Percentiles rank a stretch among this genome's conserved stretches.
phyloP scores from a whole-genome alignment of 2,888 invertebrate genomes.

The Phragmatobia fuliginosa region DNA sequence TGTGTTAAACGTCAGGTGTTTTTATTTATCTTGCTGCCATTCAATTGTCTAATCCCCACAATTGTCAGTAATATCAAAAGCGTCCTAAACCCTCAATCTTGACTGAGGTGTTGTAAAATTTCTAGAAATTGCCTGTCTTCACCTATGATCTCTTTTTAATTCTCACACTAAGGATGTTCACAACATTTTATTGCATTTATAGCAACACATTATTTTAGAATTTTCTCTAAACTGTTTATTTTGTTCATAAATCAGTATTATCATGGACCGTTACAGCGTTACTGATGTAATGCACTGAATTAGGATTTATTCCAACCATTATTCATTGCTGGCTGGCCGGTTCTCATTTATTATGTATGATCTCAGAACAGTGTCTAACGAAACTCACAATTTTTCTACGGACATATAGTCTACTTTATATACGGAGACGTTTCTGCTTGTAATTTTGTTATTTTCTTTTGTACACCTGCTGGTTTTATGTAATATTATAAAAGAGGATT shows the following conservation, averaged over 20 bases:
- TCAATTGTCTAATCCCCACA: background rate
- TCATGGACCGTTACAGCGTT: slow-evolving; percentile 53
- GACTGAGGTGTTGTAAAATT: background rate
- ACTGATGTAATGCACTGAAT: slow-evolving; percentile 69
- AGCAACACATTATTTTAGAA: slow-evolving; percentile 12
- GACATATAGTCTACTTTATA: slow-evolving; percentile 29
- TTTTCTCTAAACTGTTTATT: slow-evolving; percentile 32
- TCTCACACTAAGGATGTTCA: background rate
- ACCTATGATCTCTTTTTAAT: background rate
- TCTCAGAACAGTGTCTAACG: slow-evolving; percentile 19
- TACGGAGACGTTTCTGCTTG: slow-evolving; percentile 15
- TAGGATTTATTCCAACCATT: slow-evolving; percentile 68
- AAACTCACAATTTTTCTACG: slow-evolving; percentile 35
- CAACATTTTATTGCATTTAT: background rate
- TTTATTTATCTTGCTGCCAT: background rate
- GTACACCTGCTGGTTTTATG: slow-evolving; percentile 14
- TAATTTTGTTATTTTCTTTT: slow-evolving; percentile 20
- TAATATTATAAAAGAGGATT: slow-evolving; percentile 17
- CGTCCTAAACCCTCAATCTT: background rate
- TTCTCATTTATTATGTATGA: slow-evolving; percentile 58
- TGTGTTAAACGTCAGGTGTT: too few species aligned
- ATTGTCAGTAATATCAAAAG: background rate
- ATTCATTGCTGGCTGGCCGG: slow-evolving; percentile 59
- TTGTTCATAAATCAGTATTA: slow-evolving; percentile 66
- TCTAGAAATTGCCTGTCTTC: background rate